phyloP scores from a whole-genome alignment of 1,140 invertebrate species.

The Lepidurus apus region DNA sequence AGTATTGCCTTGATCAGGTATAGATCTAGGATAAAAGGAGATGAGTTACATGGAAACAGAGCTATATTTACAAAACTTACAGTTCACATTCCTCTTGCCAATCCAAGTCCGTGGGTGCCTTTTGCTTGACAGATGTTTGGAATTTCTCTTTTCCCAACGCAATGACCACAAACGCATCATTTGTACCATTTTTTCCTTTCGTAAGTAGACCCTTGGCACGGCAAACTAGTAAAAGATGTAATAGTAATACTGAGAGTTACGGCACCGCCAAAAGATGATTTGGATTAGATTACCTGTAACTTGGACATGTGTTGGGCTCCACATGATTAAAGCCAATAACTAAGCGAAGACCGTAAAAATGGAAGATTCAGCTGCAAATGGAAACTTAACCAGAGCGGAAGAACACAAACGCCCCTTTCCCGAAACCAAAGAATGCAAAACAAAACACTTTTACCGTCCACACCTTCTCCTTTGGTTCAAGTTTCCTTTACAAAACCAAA shows the following conservation, averaged over 20 bases:
- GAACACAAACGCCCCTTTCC: not conserved
- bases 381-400: not conserved
- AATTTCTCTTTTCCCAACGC: conserved; percentile 91
- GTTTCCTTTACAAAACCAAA: conserved; percentile 1
- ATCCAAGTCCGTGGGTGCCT: conserved; percentile 65
- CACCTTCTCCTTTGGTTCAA: not conserved
- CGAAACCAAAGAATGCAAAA: not conserved
- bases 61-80: conserved; percentile 50
- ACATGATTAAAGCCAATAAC: conserved; percentile 51
- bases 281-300: conserved; percentile 57
- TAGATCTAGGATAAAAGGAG: conserved; percentile 50
- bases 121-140: conserved; percentile 90
- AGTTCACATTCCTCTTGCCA: conserved; percentile 96
- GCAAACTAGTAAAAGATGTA: conserved; percentile 57
- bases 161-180: conserved; percentile 93
- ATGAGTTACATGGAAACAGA: conserved; percentile 27
- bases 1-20: conserved; percentile 80
- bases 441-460: not conserved
- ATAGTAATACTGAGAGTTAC: conserved; percentile 38
- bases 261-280: conserved; percentile 28
- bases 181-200: conserved; percentile 86
- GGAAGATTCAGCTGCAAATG: not conserved
- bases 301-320: conserved; percentile 78
- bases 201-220: conserved; percentile 63
- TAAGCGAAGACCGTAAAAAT: not conserved